Evolutionary conservation across 2,113 vertebrate genomes (phyloP).

Genomic region (Oxygymnocypris stewartii): DNA sequence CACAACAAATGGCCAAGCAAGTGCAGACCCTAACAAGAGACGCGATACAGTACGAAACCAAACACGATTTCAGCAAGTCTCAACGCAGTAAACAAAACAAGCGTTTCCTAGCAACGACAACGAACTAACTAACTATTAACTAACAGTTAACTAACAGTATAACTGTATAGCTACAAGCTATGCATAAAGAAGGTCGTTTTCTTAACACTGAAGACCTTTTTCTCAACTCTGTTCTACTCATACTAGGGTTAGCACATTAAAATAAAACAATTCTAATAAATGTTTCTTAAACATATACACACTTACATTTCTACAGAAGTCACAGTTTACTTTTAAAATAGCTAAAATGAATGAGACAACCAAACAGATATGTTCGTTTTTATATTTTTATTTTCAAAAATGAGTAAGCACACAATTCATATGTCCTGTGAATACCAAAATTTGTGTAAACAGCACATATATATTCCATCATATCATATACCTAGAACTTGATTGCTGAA

Average conservation of each 20-base stretch:
- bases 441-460: constrained; percentile 78
- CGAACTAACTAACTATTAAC: too few species aligned
- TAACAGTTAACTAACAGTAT: too few species aligned
- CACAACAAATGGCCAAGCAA: too few species aligned
- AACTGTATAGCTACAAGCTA: too few species aligned
- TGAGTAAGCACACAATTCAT: constrained; percentile 77
- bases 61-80: too few species aligned
- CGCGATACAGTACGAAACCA: too few species aligned
- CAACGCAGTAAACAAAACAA: too few species aligned
- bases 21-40: too few species aligned
- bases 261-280: not conserved
- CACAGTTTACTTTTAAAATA: not conserved
- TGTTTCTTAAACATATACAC: not conserved
- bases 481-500: constrained; percentile 80
- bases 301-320: not conserved
- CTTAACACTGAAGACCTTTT: too few species aligned
- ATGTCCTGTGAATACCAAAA: constrained; percentile 80
- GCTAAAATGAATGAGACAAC: constrained; percentile 28
- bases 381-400: constrained; percentile 89
- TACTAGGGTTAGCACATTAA: not conserved
- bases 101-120: too few species aligned
- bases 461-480: constrained; percentile 82
- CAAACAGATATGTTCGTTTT: constrained; percentile 38
- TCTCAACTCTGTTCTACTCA: not conserved
- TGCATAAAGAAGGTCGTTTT: too few species aligned